A percentile compares a stretch with the other conserved stretches of the same genome.
Conservation (phyloP, 2,797 vertebrate genomes). For the Epinephelus awoara region DNA sequence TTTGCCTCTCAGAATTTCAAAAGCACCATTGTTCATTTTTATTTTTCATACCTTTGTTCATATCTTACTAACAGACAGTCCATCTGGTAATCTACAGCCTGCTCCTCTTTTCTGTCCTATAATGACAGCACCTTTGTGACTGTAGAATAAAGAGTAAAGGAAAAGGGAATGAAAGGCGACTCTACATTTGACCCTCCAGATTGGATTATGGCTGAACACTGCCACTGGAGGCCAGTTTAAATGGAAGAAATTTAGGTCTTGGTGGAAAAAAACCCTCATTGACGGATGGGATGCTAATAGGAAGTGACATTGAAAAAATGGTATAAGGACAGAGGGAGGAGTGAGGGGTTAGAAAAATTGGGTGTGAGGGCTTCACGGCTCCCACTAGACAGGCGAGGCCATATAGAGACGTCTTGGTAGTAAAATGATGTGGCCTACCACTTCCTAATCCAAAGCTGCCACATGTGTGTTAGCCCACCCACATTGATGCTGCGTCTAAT, state of each 20-base stretch:
- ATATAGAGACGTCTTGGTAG: constrained; percentile 89
- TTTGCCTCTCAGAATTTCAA: background rate
- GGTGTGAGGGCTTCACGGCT: constrained; percentile 71
- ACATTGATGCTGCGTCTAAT: constrained; percentile 46
- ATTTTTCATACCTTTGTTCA: background rate
- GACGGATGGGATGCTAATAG: constrained; percentile 75
- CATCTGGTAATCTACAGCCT: constrained; percentile 5
- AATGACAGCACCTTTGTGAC: constrained; percentile 36
- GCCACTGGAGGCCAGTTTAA: constrained; percentile 32
- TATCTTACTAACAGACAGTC: background rate
- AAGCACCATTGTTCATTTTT: background rate
- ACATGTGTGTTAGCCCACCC: constrained; percentile 88
- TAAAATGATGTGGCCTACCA: constrained; percentile 91
- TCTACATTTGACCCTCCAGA: constrained; percentile 40
- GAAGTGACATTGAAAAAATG: constrained; percentile 69
- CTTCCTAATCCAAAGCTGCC: constrained; percentile 90
- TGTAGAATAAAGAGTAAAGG: constrained; percentile 10
- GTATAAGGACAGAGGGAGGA: constrained; percentile 52
- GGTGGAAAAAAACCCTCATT: constrained; percentile 54
- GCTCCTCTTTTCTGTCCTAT: constrained; percentile 1
- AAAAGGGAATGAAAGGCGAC: constrained; percentile 37
- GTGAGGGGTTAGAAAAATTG: constrained; percentile 46
- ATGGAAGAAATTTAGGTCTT: constrained; percentile 50
- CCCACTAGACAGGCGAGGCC: constrained; percentile 80
- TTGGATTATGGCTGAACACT: constrained; percentile 54